Percentiles rank a stretch among this genome's conserved stretches.
phyloP scores from a whole-genome alignment of 37 sponge, comb jelly and placozoan species.

The Aplysina aerophoba region DNA sequence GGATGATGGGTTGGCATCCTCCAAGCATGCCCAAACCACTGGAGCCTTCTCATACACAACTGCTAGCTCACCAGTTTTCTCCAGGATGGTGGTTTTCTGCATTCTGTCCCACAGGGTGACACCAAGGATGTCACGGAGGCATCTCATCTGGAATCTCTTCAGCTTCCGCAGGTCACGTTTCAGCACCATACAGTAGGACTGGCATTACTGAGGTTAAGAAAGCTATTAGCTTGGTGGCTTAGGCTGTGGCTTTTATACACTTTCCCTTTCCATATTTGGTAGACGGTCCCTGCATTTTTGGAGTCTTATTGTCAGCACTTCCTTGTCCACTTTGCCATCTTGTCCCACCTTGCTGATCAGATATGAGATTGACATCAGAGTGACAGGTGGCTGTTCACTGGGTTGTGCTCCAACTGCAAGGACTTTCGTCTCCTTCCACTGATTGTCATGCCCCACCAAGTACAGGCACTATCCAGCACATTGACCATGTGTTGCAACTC shows the following conservation, averaged over 20 bases:
- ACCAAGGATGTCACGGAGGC: background rate
- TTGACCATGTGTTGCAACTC: too few species aligned
- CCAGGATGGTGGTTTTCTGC: background rate
- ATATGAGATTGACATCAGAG: too few species aligned
- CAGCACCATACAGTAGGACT: constrained; percentile 4
- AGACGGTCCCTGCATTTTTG: too few species aligned
- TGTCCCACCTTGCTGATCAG: too few species aligned
- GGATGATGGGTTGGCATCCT: constrained; percentile 4
- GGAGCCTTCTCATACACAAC: background rate
- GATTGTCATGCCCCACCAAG: too few species aligned
- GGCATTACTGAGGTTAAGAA: background rate
- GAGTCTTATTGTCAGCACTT: too few species aligned
- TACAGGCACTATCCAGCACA: too few species aligned
- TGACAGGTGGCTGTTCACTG: too few species aligned
- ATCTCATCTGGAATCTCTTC: constrained; percentile 2
- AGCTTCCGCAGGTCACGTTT: background rate
- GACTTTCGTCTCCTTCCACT: too few species aligned
- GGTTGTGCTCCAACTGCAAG: too few species aligned
- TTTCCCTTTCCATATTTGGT: constrained; percentile 6
- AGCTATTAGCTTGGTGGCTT: background rate
- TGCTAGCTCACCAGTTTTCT: background rate
- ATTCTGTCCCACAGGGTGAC: background rate
- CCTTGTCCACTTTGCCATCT: too few species aligned
- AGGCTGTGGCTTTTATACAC: background rate
- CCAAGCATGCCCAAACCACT: background rate